A percentile compares a stretch with the other conserved stretches of the same genome.
These are phyloP conservation scores for Tretioscincus oriximinensis DNA, from an alignment of 2,113 vertebrate species.

Conservation along the genomic window DNA sequence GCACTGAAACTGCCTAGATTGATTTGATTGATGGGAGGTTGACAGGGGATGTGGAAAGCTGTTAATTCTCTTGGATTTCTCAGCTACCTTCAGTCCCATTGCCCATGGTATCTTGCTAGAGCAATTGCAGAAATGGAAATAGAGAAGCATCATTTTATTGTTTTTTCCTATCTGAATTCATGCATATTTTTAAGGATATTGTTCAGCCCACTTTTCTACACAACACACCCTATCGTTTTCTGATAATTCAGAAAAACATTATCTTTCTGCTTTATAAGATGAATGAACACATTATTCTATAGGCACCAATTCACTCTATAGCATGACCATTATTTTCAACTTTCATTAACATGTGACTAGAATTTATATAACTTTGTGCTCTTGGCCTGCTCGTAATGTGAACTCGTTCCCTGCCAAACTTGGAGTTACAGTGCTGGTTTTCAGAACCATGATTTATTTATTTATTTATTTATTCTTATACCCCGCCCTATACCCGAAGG, in stretches of 20 bases:
- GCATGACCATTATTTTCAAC: constrained; percentile 8
- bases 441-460: constrained; percentile 29
- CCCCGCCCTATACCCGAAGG: no score
- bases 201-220: background rate
- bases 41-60: no score
- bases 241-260: no score
- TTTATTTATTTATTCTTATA: no score
- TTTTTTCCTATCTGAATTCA: background rate
- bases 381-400: background rate
- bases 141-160: background rate
- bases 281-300: background rate
- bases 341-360: background rate
- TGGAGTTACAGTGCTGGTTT: constrained; percentile 31
- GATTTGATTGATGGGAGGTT: no score
- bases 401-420: constrained; percentile 16
- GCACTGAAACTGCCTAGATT: no score
- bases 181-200: background rate
- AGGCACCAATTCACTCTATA: constrained; percentile 13
- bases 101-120: no score
- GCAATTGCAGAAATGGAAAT: no score
- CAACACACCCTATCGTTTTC: background rate
- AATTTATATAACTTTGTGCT: background rate
- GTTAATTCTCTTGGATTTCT: no score
- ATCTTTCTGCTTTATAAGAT: background rate
- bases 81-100: no score